phyloP scores from a whole-genome alignment of 2,888 invertebrate genomes.

The Phengaris arion region DNA sequence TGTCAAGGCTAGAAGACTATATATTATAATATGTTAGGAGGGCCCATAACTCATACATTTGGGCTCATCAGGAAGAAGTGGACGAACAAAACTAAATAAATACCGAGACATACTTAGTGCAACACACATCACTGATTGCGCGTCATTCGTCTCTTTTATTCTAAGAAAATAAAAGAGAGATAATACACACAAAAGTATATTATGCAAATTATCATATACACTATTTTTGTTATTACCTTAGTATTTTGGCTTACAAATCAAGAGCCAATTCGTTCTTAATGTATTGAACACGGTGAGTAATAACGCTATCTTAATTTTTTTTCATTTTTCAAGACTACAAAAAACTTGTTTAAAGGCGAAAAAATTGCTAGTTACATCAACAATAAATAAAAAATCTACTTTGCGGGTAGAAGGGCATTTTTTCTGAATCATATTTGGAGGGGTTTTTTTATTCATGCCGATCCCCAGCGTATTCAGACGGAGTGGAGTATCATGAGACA shows the following conservation, averaged over 20 bases:
- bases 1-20: background rate
- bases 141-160: conserved; percentile 5
- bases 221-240: background rate
- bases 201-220: background rate
- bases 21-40: too few relatives aligned
- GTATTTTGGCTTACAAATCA: background rate
- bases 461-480: background rate
- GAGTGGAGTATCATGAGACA: conserved; percentile 3
- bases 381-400: background rate
- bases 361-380: background rate
- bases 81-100: background rate
- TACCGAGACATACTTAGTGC: background rate
- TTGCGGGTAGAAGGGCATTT: background rate
- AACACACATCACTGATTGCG: background rate
- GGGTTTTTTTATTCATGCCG: background rate
- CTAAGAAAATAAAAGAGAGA: background rate
- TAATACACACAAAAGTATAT: background rate
- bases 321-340: background rate
- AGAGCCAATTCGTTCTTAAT: background rate
- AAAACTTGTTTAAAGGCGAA: background rate
- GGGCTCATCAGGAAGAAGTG: too few relatives aligned
- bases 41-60: too few relatives aligned
- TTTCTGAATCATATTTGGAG: background rate
- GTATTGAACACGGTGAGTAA: conserved; percentile 1
- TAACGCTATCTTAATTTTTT: background rate